A percentile compares a stretch with the other conserved stretches of the same genome.
phyloP scores from a whole-genome alignment of 2,797 vertebrate genomes.

The Catostomus latipinnis region DNA sequence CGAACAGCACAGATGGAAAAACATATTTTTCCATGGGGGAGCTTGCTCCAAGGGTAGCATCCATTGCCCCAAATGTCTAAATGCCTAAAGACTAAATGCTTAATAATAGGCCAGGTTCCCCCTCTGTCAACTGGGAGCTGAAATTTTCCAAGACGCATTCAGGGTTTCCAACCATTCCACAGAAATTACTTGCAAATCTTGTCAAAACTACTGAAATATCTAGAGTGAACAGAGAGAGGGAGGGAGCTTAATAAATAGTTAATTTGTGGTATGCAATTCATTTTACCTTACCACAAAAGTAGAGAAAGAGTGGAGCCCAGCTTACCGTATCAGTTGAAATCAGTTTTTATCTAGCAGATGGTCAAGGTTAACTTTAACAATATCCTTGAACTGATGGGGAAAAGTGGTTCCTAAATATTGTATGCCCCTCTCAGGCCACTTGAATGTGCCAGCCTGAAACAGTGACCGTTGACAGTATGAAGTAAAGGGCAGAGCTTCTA shows the following conservation, averaged over 20 bases:
- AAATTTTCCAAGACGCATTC: background rate
- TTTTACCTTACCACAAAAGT: constrained; percentile 25
- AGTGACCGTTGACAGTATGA: constrained; percentile 10
- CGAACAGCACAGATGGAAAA: too few relatives aligned
- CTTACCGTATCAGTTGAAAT: constrained; percentile 10
- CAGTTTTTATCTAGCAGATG: background rate
- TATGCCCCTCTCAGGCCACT: constrained; percentile 30
- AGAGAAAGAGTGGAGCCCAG: constrained; percentile 27
- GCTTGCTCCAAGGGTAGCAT: constrained; percentile 13
- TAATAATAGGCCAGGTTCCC: constrained; percentile 7
- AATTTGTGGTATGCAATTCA: constrained; percentile 26
- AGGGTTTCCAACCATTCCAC: constrained; percentile 11
- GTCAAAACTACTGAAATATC: background rate
- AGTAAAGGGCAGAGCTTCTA: constrained; percentile 33
- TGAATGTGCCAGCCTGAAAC: constrained; percentile 12
- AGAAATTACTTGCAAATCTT: constrained; percentile 17
- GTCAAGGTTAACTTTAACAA: constrained; percentile 39
- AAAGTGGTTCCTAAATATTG: constrained; percentile 26
- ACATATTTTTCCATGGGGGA: background rate
- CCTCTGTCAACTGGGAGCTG: background rate
- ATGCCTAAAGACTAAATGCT: background rate
- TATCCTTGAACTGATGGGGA: constrained; percentile 6
- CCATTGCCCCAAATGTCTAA: background rate
- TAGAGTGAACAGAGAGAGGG: background rate
- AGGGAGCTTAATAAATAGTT: constrained; percentile 17